Evolutionary conservation across 2,888 invertebrate genomes (phyloP).

Genomic region (Corbicula japonica): DNA sequence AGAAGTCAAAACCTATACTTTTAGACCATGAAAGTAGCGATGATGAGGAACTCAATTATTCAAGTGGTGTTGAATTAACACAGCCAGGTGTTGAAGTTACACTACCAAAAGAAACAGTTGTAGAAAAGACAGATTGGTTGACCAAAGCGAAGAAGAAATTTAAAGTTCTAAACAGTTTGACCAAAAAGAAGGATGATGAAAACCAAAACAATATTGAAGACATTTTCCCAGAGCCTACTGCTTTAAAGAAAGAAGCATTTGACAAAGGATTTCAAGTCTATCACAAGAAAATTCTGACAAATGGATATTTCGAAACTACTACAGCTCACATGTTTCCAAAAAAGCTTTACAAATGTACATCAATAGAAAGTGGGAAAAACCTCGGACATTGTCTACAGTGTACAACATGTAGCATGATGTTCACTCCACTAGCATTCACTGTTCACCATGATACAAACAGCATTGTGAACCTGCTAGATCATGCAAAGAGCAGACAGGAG

Average conservation of each 20-base stretch:
- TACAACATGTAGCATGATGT: constrained; percentile 36
- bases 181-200: background rate
- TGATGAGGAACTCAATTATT: too few relatives aligned
- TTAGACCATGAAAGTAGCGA: too few relatives aligned
- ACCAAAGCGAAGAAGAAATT: background rate
- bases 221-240: too few relatives aligned
- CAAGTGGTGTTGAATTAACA: too few relatives aligned
- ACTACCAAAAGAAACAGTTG: too few relatives aligned
- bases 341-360: constrained; percentile 18
- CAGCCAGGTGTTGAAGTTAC: too few relatives aligned
- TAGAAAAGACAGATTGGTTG: background rate
- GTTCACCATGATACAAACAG: constrained; percentile 40
- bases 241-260: background rate
- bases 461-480: constrained; percentile 20
- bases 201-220: background rate
- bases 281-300: constrained; percentile 19
- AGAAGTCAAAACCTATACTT: too few relatives aligned
- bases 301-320: constrained; percentile 11
- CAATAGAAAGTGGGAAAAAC: background rate
- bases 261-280: constrained; percentile 16
- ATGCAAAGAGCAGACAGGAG: constrained; percentile 19
- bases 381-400: constrained; percentile 48
- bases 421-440: constrained; percentile 50
- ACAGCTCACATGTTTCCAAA: constrained; percentile 41
- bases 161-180: background rate